Percentiles rank a stretch among this genome's conserved stretches.
These are phyloP conservation scores for Mandrillus leucophaeus DNA, from an alignment of 2,113 vertebrate species.

Conservation along the genomic window DNA sequence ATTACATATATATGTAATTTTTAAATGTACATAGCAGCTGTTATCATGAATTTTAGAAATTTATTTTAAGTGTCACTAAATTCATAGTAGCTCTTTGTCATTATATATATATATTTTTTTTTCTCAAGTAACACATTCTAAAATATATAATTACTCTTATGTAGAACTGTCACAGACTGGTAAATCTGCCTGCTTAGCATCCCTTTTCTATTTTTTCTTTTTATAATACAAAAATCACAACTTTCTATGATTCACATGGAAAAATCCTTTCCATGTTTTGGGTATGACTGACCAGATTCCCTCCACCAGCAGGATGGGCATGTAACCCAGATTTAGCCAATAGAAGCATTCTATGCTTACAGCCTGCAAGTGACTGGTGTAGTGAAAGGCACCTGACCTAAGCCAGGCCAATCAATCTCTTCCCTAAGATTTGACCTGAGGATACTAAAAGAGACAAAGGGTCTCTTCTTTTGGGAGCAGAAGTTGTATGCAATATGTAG, in stretches of 20 bases:
- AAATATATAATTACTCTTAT: background rate
- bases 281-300: background rate
- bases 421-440: background rate
- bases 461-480: background rate
- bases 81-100: background rate
- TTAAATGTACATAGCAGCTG: constrained; percentile 1
- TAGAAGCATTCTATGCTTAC: background rate
- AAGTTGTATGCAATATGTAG: background rate
- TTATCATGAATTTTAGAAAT: background rate
- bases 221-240: background rate
- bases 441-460: background rate
- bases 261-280: background rate
- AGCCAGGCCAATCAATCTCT: background rate
- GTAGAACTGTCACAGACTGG: background rate
- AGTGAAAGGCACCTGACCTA: background rate
- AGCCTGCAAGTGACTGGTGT: background rate
- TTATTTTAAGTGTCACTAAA: constrained; percentile 6
- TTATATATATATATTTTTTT: background rate
- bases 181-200: background rate
- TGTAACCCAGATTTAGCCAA: background rate
- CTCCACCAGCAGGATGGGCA: background rate
- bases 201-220: background rate
- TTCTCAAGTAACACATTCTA: background rate
- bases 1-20: background rate
- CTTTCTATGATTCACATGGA: background rate